Evolutionary conservation across 2,113 vertebrate species (phyloP).

Genomic region (Oryzias celebensis): DNA sequence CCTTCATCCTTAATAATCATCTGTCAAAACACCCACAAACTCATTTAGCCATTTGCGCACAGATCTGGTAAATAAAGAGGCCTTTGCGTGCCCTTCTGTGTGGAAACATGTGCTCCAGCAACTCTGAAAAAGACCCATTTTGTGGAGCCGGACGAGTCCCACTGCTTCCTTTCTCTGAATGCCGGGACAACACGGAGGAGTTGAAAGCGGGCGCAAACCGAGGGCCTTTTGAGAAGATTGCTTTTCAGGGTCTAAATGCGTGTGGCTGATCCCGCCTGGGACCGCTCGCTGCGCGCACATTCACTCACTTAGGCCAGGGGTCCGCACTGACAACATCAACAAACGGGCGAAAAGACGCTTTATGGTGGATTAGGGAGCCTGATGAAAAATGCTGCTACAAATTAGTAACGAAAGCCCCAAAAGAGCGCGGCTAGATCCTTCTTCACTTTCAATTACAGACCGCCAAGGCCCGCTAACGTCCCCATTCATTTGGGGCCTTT

Average conservation of each 20-base stretch:
- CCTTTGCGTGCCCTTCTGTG: constrained; percentile 78
- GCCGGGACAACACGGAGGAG: constrained; percentile 75
- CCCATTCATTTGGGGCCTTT: constrained; percentile 75
- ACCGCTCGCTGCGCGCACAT: constrained; percentile 81
- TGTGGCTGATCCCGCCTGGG: constrained; percentile 80
- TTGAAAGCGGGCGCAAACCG: constrained; percentile 84
- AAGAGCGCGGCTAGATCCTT: constrained; percentile 73
- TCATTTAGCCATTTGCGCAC: constrained; percentile 83
- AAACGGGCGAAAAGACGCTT: constrained; percentile 81
- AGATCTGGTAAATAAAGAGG: constrained; percentile 77
- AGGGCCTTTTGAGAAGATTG: constrained; percentile 86
- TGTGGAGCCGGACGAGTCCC: constrained; percentile 79
- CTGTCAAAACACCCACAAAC: constrained; percentile 85
- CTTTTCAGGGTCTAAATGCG: constrained; percentile 85
- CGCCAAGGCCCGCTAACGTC: constrained; percentile 64
- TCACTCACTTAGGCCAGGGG: constrained; percentile 76
- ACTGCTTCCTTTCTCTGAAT: constrained; percentile 80
- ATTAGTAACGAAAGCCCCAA: constrained; percentile 79
- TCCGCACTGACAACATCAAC: constrained; percentile 86
- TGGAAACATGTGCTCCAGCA: constrained; percentile 84
- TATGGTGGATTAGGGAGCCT: constrained; percentile 75
- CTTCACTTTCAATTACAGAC: constrained; percentile 81
- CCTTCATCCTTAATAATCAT: constrained; percentile 80
- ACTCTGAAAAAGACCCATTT: constrained; percentile 87
- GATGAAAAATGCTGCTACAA: constrained; percentile 81